Evolutionary conservation across 2,888 invertebrate species (phyloP).

Genomic region (Phlogophora meticulosa): DNA sequence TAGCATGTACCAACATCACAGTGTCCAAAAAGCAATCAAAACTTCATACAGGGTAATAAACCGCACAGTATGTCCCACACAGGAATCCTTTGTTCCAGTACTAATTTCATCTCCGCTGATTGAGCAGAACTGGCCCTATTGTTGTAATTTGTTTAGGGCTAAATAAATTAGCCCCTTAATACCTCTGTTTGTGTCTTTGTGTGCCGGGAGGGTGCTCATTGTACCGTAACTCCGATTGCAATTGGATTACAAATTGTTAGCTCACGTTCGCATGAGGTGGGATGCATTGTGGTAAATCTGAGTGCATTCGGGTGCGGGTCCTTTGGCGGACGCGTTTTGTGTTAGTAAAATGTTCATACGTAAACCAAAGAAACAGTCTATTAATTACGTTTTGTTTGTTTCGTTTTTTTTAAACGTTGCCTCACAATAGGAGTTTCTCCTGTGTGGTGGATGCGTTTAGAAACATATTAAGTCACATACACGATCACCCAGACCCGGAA

Average conservation of each 20-base stretch:
- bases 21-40: slow-evolving; percentile 53
- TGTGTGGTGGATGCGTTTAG: no score
- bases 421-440: no score
- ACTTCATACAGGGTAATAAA: slow-evolving; percentile 43
- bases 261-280: background rate
- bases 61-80: slow-evolving; percentile 36
- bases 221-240: background rate
- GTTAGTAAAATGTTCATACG: no score
- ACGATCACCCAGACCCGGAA: no score
- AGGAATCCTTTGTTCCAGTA: slow-evolving; percentile 54
- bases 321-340: no score
- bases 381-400: no score
- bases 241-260: slow-evolving; percentile 5
- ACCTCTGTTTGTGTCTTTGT: slow-evolving; percentile 24
- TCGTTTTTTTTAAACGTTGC: no score
- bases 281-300: no score
- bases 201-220: background rate
- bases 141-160: slow-evolving; percentile 59
- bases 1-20: slow-evolving; percentile 1
- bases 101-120: slow-evolving; percentile 63
- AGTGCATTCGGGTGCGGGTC: no score
- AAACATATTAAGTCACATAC: no score
- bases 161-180: slow-evolving; percentile 52
- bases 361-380: no score
- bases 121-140: slow-evolving; percentile 50